Evolutionary conservation across 2,113 vertebrate species (phyloP).

Genomic region (Heterochromis multidens): DNA sequence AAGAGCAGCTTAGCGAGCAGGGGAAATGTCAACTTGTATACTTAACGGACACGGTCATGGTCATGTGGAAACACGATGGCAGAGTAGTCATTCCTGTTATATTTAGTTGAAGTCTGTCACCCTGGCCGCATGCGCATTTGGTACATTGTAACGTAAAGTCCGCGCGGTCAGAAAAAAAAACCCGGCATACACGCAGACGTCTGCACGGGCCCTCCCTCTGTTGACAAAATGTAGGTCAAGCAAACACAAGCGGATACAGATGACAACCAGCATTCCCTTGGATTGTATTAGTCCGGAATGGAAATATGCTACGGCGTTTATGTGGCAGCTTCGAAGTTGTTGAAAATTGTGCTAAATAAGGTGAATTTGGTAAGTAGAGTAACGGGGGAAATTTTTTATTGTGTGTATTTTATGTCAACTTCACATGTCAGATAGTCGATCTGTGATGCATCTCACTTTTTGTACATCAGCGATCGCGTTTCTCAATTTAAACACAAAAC

Average conservation of each 20-base stretch:
- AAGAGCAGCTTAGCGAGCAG: too few species aligned
- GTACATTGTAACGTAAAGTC: too few species aligned
- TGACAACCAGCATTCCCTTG: not conserved
- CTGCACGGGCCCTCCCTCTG: not conserved
- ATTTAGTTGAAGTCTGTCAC: not conserved
- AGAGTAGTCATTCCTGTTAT: fast-evolving
- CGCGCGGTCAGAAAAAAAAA: too few species aligned
- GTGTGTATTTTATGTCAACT: not conserved
- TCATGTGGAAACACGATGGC: not conserved
- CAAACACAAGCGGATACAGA: not conserved
- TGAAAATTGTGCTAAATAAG: not conserved
- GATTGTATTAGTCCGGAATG: not conserved
- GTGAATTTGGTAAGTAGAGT: not conserved
- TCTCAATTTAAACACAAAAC: too few species aligned
- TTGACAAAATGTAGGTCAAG: not conserved
- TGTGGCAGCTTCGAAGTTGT: not conserved
- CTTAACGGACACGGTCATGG: too few species aligned
- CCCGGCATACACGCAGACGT: too few species aligned
- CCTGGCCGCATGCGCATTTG: not conserved
- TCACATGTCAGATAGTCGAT: not conserved
- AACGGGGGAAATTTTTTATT: not conserved
- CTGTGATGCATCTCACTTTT: not conserved
- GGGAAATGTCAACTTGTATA: too few species aligned
- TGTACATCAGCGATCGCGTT: too few species aligned
- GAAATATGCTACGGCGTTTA: not conserved